phyloP scores from a whole-genome alignment of 2,888 invertebrate genomes.

The Hypena proboscidalis region DNA sequence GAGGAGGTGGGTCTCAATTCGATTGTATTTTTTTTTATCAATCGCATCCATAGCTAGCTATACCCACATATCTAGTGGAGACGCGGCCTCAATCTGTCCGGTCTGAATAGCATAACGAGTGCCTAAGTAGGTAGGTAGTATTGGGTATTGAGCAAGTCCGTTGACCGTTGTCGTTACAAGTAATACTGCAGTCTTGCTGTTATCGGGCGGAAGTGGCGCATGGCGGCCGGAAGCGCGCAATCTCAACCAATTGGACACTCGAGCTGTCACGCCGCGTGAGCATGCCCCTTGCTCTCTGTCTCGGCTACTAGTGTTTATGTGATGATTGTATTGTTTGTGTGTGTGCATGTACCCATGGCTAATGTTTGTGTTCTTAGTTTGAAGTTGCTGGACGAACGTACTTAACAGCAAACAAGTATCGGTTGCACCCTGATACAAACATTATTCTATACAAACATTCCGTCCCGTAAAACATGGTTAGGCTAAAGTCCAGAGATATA shows the following conservation, averaged over 20 bases:
- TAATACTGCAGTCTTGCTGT: slow-evolving; percentile 68
- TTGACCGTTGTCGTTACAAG: slow-evolving; percentile 74
- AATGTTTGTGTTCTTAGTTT: too few relatives aligned
- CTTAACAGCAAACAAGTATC: too few relatives aligned
- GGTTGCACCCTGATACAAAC: too few relatives aligned
- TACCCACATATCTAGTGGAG: too few relatives aligned
- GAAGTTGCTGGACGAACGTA: too few relatives aligned
- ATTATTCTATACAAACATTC: too few relatives aligned
- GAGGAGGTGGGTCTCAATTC: too few relatives aligned
- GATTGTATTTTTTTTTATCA: too few relatives aligned
- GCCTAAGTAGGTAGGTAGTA: slow-evolving; percentile 42
- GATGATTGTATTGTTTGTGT: too few relatives aligned
- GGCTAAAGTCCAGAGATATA: too few relatives aligned
- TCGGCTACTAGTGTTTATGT: slow-evolving; percentile 39
- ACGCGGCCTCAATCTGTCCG: too few relatives aligned
- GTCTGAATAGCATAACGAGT: slow-evolving; percentile 39
- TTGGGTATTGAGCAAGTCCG: slow-evolving; percentile 59
- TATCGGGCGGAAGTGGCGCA: slow-evolving; percentile 79
- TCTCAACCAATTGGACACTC: slow-evolving; percentile 82
- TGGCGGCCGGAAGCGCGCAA: slow-evolving; percentile 83
- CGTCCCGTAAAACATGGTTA: too few relatives aligned
- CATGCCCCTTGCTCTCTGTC: slow-evolving; percentile 68
- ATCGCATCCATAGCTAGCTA: slow-evolving; percentile 15
- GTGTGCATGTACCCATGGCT: slow-evolving; percentile 32
- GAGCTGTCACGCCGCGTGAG: slow-evolving; percentile 74